Evolutionary conservation across 2,888 invertebrate genomes (phyloP), one percentile per base, ranked within the genome.

Genomic region (Plagiodera versicolora): DNA sequence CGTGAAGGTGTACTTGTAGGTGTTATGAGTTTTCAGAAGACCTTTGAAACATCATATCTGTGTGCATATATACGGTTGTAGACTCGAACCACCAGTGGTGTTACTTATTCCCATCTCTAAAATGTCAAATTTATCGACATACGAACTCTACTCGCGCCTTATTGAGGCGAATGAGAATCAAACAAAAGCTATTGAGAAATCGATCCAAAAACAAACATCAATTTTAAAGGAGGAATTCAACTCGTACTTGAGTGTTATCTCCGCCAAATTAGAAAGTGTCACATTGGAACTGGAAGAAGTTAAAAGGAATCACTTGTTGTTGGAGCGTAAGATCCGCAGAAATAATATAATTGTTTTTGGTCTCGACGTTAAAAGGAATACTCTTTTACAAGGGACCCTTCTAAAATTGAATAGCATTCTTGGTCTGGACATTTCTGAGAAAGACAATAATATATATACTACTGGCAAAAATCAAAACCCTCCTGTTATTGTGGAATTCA

Each of bases 331-430:
- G 30, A 49, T 49, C 28, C 49, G 49, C 28, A 49, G 14, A 17
- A 49, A 49, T 49, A 28, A 49, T 30, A 48, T 48, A n/a, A 49
- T 28, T 49, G 16, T 49, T 11, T 49, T 49, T 30, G 49, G 30
- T 1, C 24, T 48, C 1, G 48, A 48, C 18, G 17, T 46, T 14
- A 18, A 46, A 10, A 46, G 24, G 48, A 48, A 48, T 11, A 20
- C 19, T 20, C 1, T 48, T 20, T 24, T 48, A 9, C 48, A 48
- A 48, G 48, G 24, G 24, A 48, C 48, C 24, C 48, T 48, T 19
- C 11, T 18, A 11, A 48, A 48, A 20, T 24, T 48, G 24, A 48
- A 48, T 18, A 48, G 10, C 11, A n/a, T 20, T 11, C 48, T 48
- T 24, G 48, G 10, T 11, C 48, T 48, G 11, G 14, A 9, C 48